Evolutionary conservation across 2,888 invertebrate genomes (phyloP), one percentile per base, ranked within the genome.

Genomic region (Eupeodes latifasciatus): DNA sequence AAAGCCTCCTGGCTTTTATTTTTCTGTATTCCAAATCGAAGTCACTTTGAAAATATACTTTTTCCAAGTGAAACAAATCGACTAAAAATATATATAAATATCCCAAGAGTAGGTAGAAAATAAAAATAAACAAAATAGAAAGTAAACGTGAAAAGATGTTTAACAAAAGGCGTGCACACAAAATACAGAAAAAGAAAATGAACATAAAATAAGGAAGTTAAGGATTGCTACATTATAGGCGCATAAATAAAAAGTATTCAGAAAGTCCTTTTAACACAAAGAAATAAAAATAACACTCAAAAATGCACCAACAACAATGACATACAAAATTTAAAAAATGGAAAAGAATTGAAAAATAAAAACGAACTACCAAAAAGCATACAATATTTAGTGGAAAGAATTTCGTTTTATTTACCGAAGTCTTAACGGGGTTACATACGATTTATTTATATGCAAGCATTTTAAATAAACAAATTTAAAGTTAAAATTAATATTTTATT

Each of bases 401-500:
- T 77, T 67, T 57, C 2, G 61, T 74, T 77, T 80, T 51, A 55
- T 81, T 88, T 85, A 88, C 88, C 88, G 81, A 88, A 88, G 75
- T 88, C 88, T 88, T 86, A 76, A 78, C 77, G 81, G 84, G 84
- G 59, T 88, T 88, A 88, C 77, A 67, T 84, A 85, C 77, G 81
- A 44, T 55, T 79, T 83, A 75, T 27, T 27, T 61, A 16, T 59
- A 82, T 64, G 87, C 69, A 88, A 88, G 85, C 78, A 78, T 85
- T 27, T 27, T 81, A 81, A 81, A 51, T 67, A 75, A 80, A 77
- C 40, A 77, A 83, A 64, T 64, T 64, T 51, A 55, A 14, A 77
- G 16, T 36, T 49, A 14, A 40, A 40, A 27, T 86, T 71, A 44
- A 64, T 83, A 75, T 75, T 79, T 71, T 53, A 69, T 53, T 12